A percentile compares a stretch with the other conserved stretches of the same genome.
These are phyloP conservation scores for Kryptopterus vitreolus DNA, from an alignment of 2,797 vertebrate species.

Conservation along the genomic window DNA sequence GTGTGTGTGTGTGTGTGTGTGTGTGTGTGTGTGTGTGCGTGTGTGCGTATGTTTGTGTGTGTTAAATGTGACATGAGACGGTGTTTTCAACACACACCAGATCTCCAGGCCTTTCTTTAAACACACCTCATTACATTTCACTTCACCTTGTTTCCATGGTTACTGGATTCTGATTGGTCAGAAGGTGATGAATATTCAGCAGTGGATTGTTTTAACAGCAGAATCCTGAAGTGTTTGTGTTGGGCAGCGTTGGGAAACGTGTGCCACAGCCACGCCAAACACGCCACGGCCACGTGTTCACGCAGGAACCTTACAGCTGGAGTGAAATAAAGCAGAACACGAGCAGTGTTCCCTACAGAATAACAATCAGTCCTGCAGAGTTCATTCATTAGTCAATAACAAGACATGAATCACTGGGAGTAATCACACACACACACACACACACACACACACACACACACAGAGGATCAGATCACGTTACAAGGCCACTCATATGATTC, in stretches of 20 bases:
- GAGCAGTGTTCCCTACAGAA: neutral
- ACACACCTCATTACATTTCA: neutral
- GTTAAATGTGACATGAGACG: conserved; percentile 54
- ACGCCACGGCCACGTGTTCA: neutral
- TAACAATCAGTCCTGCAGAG: neutral
- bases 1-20: conserved; percentile 21
- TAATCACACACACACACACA: neutral
- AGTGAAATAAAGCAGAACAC: neutral
- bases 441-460: conserved; percentile 9
- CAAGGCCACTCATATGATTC: neutral
- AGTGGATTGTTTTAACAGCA: neutral
- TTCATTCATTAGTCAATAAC: neutral
- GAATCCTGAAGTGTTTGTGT: neutral
- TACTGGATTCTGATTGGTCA: conserved; percentile 1
- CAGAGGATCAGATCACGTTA: neutral
- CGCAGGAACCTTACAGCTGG: neutral
- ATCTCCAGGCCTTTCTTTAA: neutral
- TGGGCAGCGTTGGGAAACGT: neutral
- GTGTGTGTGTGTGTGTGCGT: conserved; percentile 23
- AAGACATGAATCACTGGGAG: neutral
- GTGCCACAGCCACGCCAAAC: neutral
- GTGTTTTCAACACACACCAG: neutral
- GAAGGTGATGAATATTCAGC: neutral
- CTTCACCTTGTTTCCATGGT: neutral
- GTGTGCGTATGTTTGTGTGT: conserved; percentile 20